Evolutionary conservation across 2,888 invertebrate species (phyloP), one percentile per base, ranked within the genome.

Genomic region (Loripinus fragilis): DNA sequence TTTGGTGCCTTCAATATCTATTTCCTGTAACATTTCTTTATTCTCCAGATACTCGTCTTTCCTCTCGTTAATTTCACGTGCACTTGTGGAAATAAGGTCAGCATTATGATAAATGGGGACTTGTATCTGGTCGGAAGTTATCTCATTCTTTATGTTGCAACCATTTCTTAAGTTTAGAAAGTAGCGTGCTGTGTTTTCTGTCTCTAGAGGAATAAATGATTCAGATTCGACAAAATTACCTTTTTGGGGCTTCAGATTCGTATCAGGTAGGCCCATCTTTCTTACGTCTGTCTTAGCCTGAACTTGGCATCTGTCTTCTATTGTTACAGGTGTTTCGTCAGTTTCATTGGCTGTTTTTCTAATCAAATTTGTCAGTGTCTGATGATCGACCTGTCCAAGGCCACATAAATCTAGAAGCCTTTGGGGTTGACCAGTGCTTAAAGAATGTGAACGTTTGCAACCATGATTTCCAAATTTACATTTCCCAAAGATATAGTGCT

Each of bases 361-460:
- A 3, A 45, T 45, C 20, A 20, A 3, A 8, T 45, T 45, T 20
- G 2, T 5, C 3, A 20, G 20, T 15, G 15, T 15, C 45, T 45
- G 45, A 45, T 45, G 3, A 17, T 45, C 45, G n/a, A 45, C 20
- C 8, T 45, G 2, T 20, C 17, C 15, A 20, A 52, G 52, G 3
- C 52, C 52, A 25, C 25, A 52, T 28, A 52, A 52, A 25, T n/a
- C 10, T 23, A 83, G 70, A 30, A 80, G 69, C 48, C 74, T 66
- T 38, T 68, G 69, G 17, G 83, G 70, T 28, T 80, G 78, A 28
- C 80, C 83, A 2, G 70, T 38, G 30, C 70, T 69, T 12, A 83
- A 70, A 45, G 75, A 75, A 76, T 83, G 83, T 30, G 83, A 75
- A 25, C 83, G 33, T 65, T 80, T 83, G 68, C 83, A 83, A 25